Conservation (phyloP, 2,113 vertebrate species). For the Pygoscelis adeliae region DNA sequence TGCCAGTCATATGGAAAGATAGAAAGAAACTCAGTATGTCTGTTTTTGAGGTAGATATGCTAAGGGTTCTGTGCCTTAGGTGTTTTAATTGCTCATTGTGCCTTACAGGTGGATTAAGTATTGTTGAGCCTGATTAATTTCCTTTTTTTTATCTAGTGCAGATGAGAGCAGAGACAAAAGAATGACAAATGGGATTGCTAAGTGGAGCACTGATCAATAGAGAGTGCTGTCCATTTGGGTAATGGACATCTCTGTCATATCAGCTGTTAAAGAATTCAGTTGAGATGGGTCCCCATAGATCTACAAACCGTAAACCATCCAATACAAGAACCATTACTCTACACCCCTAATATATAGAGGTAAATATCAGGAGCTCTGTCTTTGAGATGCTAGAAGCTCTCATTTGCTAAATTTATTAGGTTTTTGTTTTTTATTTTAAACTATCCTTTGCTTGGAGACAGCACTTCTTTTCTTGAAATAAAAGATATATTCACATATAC, state of each 20-base stretch:
- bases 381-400: slow-evolving; percentile 32
- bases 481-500: background rate
- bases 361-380: slow-evolving; percentile 53
- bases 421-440: slow-evolving; percentile 35
- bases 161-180: slow-evolving; percentile 78
- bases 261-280: slow-evolving; percentile 80
- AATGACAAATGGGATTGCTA: slow-evolving; percentile 83
- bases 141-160: slow-evolving; percentile 67
- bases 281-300: slow-evolving; percentile 82
- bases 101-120: slow-evolving; percentile 75
- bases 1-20: background rate
- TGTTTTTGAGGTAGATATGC: background rate
- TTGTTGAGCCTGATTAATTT: slow-evolving; percentile 67
- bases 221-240: slow-evolving; percentile 91
- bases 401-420: slow-evolving; percentile 32
- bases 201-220: slow-evolving; percentile 87
- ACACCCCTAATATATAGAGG: slow-evolving; percentile 42
- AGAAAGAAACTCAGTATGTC: background rate
- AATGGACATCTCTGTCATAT: slow-evolving; percentile 89
- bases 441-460: background rate
- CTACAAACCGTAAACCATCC: slow-evolving; percentile 72
- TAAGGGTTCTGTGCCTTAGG: background rate
- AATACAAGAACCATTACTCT: slow-evolving; percentile 58
- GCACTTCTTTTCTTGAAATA: background rate
- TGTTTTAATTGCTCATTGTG: slow-evolving; percentile 74